Base-by-base conservation (phyloP, 2,888 invertebrate species). In the Ectemnius continuus region DNA sequence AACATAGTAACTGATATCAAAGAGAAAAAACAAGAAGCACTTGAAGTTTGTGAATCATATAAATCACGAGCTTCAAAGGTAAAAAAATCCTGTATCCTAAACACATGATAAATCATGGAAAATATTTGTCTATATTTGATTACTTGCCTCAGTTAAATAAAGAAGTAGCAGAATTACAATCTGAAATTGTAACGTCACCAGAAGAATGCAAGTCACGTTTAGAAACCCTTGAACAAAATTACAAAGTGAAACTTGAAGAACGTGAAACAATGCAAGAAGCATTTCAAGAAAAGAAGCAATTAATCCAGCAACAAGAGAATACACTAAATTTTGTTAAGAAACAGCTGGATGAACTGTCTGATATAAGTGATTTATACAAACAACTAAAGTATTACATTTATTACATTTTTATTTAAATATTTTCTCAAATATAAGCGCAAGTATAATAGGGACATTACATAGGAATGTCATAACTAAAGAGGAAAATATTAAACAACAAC, bases 181-280 rank as follows among this genome's bases (percentile, higher is more conserved):
- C 79, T 2, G 83, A 85, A 66, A 58, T 85, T 57, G 87, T 89
- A 0, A 68, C 66, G 60, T 82, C 84, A 6, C 89, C 88, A 4
- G 83, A 85, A 52, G 67, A 78, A 16, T 79, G 82, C 61, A 14
- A 74, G 20, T 65, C 52, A 0, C 80, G 74, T 48, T 78, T 86
- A 52, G 63, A 67, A 0, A 78, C 85, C 14, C 56, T 87, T 1
- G 70, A 83, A 5, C 72, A 86, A 13, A 69, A 84, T 46, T 67
- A 70, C 2, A 71, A 70, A 11, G 46, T 48, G 4, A 81, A 83
- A 46, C 61, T 63, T 5, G 74, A 87, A 16, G 81, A 84, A 18
- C 78, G 86, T 3, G 73, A 77, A 28, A 28, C 13, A 0, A 73
- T 84, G 36, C 68, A 80, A 13, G 78, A 84, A 48, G 73, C 78